Evolutionary conservation across 2,113 vertebrate genomes (phyloP).

Genomic region (Chloebia gouldiae): DNA sequence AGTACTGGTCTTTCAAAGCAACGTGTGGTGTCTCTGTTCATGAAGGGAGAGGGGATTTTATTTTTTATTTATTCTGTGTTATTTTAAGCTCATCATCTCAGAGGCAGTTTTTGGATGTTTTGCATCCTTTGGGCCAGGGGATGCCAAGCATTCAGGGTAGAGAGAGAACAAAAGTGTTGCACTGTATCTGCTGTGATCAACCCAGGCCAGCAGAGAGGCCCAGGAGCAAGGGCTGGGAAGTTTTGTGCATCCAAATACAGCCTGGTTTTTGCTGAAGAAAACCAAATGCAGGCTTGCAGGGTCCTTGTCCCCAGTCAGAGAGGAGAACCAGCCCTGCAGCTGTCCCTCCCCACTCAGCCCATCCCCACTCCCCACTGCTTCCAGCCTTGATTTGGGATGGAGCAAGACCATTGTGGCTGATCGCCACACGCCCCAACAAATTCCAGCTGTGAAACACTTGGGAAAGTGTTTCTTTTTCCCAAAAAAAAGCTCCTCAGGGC

Average conservation of each 20-base stretch:
- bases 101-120: not conserved
- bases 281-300: rapidly evolving
- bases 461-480: not conserved
- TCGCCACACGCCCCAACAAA: not conserved
- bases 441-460: not conserved
- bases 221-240: not conserved
- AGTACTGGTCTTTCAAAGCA: rapidly evolving
- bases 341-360: not conserved
- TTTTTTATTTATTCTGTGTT: not conserved
- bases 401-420: not conserved
- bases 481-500: not conserved
- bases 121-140: not conserved
- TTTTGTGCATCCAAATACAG: not conserved
- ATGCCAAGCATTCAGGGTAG: not conserved
- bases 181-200: not conserved
- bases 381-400: not conserved
- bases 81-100: not conserved
- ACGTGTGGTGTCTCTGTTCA: rapidly evolving
- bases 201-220: not conserved
- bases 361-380: not conserved
- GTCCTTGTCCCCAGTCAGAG: not conserved
- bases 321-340: not conserved
- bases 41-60: not conserved
- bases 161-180: not conserved
- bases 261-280: not conserved